Percentiles rank a stretch among this genome's conserved stretches.
Conservation (phyloP, 35 echinoderm and acorn worm genomes). For the Lytechinus variegatus region DNA sequence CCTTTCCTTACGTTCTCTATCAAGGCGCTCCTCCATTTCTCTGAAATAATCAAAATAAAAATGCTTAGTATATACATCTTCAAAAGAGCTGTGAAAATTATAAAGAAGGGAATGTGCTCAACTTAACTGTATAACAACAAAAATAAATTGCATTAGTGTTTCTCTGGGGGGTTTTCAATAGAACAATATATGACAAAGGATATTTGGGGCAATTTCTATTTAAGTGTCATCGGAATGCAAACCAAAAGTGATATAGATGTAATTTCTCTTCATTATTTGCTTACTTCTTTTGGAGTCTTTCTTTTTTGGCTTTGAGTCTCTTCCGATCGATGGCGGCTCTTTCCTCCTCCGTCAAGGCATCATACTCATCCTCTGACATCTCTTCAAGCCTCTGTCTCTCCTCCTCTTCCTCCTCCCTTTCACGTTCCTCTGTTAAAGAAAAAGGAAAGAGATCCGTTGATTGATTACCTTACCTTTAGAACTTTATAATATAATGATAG, state of each 20-base stretch:
- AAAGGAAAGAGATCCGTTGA: neutral
- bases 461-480: too few relatives aligned
- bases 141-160: too few relatives aligned
- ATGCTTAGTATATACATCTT: too few relatives aligned
- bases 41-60: conserved; percentile 43
- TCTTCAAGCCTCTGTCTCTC: conserved; percentile 86
- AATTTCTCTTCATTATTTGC: neutral
- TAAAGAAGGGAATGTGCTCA: too few relatives aligned
- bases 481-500: too few relatives aligned
- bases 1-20: conserved; percentile 88
- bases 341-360: conserved; percentile 86
- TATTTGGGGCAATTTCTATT: neutral
- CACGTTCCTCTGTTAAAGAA: conserved; percentile 66
- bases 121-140: too few relatives aligned
- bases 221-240: neutral
- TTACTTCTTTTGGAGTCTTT: conserved; percentile 91
- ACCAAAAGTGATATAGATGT: neutral
- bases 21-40: conserved; percentile 90
- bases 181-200: too few relatives aligned
- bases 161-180: too few relatives aligned
- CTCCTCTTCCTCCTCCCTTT: conserved; percentile 75
- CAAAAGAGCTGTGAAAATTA: too few relatives aligned
- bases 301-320: conserved; percentile 96
- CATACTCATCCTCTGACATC: conserved; percentile 98
- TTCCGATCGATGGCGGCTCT: conserved; percentile 88